phyloP scores from a whole-genome alignment of 2,113 vertebrate genomes.

The Ascaphus truei region DNA sequence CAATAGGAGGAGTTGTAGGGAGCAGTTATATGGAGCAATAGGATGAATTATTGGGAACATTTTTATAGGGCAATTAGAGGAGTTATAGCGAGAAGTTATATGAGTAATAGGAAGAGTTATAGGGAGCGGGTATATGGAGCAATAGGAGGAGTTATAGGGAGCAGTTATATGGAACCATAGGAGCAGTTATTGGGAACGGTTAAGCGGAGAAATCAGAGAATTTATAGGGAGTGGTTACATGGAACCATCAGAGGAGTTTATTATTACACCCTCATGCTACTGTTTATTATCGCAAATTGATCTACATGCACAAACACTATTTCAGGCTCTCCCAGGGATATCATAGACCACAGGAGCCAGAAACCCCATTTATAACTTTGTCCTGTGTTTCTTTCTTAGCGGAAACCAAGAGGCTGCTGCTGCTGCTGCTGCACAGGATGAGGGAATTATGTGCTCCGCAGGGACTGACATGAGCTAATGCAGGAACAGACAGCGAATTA shows the following conservation, averaged over 20 bases:
- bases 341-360: neutral
- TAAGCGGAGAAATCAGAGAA: neutral
- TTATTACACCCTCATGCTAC: constrained; percentile 8
- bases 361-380: constrained; percentile 1
- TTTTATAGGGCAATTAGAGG: too few relatives aligned
- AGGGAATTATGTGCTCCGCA: neutral
- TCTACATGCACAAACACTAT: neutral
- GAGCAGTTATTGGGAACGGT: too few relatives aligned
- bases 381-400: neutral
- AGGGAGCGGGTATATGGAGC: too few relatives aligned
- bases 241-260: neutral
- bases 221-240: neutral
- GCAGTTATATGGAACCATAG: too few relatives aligned
- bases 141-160: too few relatives aligned
- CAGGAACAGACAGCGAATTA: neutral
- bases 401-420: neutral
- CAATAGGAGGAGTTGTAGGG: too few relatives aligned
- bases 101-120: too few relatives aligned
- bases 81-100: too few relatives aligned
- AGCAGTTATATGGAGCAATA: too few relatives aligned
- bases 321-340: neutral
- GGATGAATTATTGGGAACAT: too few relatives aligned
- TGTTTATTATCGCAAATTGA: constrained; percentile 3
- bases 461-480: neutral
- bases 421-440: neutral